Percentiles rank a stretch among this genome's conserved stretches.
phyloP scores from a whole-genome alignment of 1,140 invertebrate species.

The Penaeus japonicus region DNA sequence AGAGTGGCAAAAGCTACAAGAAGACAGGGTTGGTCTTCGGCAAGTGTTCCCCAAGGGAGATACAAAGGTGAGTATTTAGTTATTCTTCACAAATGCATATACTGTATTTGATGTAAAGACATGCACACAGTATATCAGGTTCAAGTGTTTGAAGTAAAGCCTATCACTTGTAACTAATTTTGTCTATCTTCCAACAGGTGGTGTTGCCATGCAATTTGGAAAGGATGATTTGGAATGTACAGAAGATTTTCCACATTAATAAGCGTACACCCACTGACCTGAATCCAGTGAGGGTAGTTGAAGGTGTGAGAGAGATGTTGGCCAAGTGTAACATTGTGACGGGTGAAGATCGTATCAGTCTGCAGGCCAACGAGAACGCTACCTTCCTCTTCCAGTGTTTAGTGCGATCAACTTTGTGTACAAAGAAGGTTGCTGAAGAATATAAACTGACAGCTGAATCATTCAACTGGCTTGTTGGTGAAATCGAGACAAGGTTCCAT shows the following conservation, averaged over 20 bases:
- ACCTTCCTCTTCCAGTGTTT: constrained; percentile 97
- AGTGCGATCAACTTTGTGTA: constrained; percentile 92
- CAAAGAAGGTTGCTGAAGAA: constrained; percentile 95
- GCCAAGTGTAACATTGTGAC: constrained; percentile 93
- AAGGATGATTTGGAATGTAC: constrained; percentile 99
- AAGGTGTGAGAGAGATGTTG: constrained; percentile 83
- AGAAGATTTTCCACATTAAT: constrained; percentile 99
- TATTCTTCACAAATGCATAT: neutral
- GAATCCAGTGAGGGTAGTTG: constrained; percentile 72
- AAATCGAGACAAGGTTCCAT: constrained; percentile 98
- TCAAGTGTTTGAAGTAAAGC: too few relatives aligned
- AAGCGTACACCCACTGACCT: constrained; percentile 92
- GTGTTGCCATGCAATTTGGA: constrained; percentile 97
- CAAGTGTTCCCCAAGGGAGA: constrained; percentile 76
- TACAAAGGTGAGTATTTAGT: constrained; percentile 65
- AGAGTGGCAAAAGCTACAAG: constrained; percentile 93
- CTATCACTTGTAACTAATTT: neutral
- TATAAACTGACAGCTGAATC: constrained; percentile 93
- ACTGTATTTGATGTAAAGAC: too few relatives aligned
- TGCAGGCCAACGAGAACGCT: constrained; percentile 98
- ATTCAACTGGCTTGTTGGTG: constrained; percentile 99
- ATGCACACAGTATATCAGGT: too few relatives aligned
- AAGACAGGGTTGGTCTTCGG: constrained; percentile 85
- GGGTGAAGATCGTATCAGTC: constrained; percentile 92
- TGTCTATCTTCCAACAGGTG: constrained; percentile 64